phyloP scores from a whole-genome alignment of 2,888 invertebrate genomes.

The Carcina quercana region DNA sequence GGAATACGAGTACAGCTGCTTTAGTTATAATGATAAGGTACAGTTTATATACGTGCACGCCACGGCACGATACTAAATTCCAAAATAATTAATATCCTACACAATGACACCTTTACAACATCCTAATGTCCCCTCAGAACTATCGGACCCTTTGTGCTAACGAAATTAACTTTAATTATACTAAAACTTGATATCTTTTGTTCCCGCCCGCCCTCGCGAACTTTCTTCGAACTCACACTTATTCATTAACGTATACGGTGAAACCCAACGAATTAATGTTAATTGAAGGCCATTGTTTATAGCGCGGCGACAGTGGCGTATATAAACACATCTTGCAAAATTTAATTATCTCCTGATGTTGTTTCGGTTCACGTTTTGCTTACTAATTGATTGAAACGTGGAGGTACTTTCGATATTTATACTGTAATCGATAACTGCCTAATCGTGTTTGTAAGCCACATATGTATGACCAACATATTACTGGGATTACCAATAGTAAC shows the following conservation, averaged over 20 bases:
- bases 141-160: conserved; percentile 25
- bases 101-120: conserved; percentile 7
- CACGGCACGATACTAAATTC: no score
- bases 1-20: no score
- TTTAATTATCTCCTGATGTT: conserved; percentile 2
- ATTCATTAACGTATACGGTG: conserved; percentile 11
- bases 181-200: conserved; percentile 21
- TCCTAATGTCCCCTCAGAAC: conserved; percentile 20
- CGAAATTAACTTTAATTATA: conserved; percentile 23
- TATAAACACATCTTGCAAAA: conserved; percentile 8
- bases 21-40: no score
- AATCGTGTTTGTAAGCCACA: no score
- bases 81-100: conserved; percentile 8
- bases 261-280: conserved; percentile 16
- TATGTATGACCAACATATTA: no score
- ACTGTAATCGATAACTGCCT: no score
- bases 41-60: no score
- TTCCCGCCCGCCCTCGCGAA: conserved; percentile 18
- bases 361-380: no score
- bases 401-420: no score
- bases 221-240: conserved; percentile 18
- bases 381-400: no score
- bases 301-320: conserved; percentile 3
- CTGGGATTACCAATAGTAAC: no score
- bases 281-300: conserved; percentile 17